A percentile compares a stretch with the other conserved stretches of the same genome.
phyloP scores from a whole-genome alignment of 2,888 invertebrate species.

The Drosophila subquinaria region DNA sequence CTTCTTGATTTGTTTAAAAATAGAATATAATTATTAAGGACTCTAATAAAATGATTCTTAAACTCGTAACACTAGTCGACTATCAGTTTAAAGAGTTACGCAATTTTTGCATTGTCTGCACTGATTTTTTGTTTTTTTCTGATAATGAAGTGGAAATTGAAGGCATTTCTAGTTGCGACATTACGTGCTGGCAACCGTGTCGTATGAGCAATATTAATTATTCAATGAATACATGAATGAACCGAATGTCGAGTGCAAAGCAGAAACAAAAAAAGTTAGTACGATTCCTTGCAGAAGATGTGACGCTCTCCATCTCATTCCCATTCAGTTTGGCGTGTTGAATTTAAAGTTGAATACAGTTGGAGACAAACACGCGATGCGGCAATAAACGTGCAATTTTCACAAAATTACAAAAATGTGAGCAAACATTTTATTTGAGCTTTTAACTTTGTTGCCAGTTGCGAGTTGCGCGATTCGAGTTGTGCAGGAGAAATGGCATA shows the following conservation, averaged over 20 bases:
- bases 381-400: slow-evolving; percentile 76
- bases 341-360: slow-evolving; percentile 53
- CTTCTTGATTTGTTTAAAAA: too few relatives aligned
- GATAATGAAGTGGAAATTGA: slow-evolving; percentile 51
- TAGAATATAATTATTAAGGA: too few relatives aligned
- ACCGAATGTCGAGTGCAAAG: slow-evolving; percentile 1
- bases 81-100: background rate
- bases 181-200: slow-evolving; percentile 60
- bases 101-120: slow-evolving; percentile 31
- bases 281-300: background rate
- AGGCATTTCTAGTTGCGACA: slow-evolving; percentile 36
- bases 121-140: slow-evolving; percentile 37
- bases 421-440: slow-evolving; percentile 78
- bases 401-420: slow-evolving; percentile 77
- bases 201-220: slow-evolving; percentile 80
- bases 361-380: slow-evolving; percentile 51
- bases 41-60: background rate
- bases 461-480: slow-evolving; percentile 26
- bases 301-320: background rate
- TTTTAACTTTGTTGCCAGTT: slow-evolving; percentile 62
- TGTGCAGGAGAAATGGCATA: slow-evolving; percentile 53
- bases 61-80: background rate
- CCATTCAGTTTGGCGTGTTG: slow-evolving; percentile 20
- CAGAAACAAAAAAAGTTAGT: background rate
- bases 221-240: slow-evolving; percentile 52